Base-by-base conservation (phyloP, 2,888 invertebrate genomes). In the Agrotis ipsilon region DNA sequence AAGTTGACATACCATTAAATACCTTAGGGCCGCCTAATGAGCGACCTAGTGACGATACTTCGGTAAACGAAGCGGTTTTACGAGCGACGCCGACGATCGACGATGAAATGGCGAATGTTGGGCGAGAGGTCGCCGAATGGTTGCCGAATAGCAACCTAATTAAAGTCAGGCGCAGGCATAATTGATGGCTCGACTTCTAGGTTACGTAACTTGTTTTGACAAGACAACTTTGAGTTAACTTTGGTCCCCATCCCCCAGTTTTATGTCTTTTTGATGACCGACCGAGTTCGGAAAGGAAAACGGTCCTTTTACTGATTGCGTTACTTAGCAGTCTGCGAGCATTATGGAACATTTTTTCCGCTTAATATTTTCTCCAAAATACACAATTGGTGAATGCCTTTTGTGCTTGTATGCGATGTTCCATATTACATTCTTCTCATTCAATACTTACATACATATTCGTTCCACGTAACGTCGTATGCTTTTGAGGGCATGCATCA, bases 1-100 rank as follows among this genome's bases (percentile, higher is more conserved):
- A 72, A 82, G 76, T 81, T 78, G 69, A 70, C 60, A 73, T 51
- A 59, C 72, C 64, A 80, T 78, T 82, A 70, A 65, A 72, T 73
- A 76, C 67, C 69, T 78, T 64, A 64, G 58, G 63, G 75, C 55
- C 52, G 48, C 59, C 68, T 85, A 86, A 85, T 84, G 83, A 84
- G 63, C 52, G 57, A 48, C 64, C 54, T 63, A 67, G 54, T 21
- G 51, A 21, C 68, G 68, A 43, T 84, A 74, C 78, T 80, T 79
- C 64, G 62, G 77, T 49, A 75, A 82, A 85, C 66, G 62, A 61
- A 68, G 66, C 59, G 54, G 66, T 74, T 86, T 86, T 84, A 86
- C 78, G 84, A 79, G 75, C 66, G 49, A 58, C 49, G 54, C 19
- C 67, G 66, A 72, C 68, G 66, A 70, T 80, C 63, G 68, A 62